phyloP scores from a whole-genome alignment of 2,797 vertebrate genomes.

The Typhlichthys subterraneus region DNA sequence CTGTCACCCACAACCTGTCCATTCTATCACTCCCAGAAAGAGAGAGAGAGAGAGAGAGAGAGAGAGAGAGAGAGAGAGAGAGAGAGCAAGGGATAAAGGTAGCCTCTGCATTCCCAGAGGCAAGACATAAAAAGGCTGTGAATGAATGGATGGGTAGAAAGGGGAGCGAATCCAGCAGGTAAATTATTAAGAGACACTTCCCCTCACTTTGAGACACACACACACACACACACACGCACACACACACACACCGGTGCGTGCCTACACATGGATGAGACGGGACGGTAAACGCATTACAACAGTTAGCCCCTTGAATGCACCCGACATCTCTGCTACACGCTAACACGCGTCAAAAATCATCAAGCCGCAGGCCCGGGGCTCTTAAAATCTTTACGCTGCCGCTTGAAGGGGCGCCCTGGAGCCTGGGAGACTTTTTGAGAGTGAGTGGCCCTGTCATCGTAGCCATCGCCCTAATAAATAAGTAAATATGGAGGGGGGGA shows the following conservation, averaged over 20 bases:
- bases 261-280: slow-evolving; percentile 23
- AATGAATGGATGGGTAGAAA: slow-evolving; percentile 64
- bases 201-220: slow-evolving; percentile 51
- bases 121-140: slow-evolving; percentile 74
- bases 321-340: slow-evolving; percentile 76
- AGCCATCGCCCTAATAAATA: slow-evolving; percentile 80
- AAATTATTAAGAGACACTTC: slow-evolving; percentile 87
- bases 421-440: slow-evolving; percentile 65
- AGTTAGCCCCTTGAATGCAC: slow-evolving; percentile 84
- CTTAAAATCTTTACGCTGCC: slow-evolving; percentile 70
- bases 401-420: slow-evolving; percentile 66
- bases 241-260: slow-evolving; percentile 6
- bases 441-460: slow-evolving; percentile 75
- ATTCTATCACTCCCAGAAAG: slow-evolving; percentile 64
- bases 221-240: slow-evolving; percentile 24
- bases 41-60: slow-evolving; percentile 41
- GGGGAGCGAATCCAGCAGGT: slow-evolving; percentile 71
- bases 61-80: slow-evolving; percentile 31
- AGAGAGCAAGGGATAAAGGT: slow-evolving; percentile 21
- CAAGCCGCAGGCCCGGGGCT: slow-evolving; percentile 68
- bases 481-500: slow-evolving; percentile 71
- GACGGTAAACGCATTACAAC: slow-evolving; percentile 87
- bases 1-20: slow-evolving; percentile 69
- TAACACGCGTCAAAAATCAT: slow-evolving; percentile 83
- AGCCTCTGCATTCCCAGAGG: slow-evolving; percentile 72